Evolutionary conservation across 2,797 vertebrate genomes (phyloP).

Genomic region (Pelobates cultripes): DNA sequence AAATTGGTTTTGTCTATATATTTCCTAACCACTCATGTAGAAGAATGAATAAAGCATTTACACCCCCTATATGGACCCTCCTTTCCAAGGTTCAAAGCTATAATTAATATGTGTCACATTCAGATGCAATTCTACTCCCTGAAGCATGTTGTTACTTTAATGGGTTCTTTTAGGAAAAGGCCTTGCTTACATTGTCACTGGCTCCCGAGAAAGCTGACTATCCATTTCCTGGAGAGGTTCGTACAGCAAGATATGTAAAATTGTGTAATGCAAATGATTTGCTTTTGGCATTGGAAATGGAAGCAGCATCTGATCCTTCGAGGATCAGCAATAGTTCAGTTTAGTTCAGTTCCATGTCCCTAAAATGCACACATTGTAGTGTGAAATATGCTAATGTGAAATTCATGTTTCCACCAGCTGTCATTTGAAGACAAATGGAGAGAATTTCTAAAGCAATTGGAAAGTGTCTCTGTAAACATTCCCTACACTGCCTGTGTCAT

Average conservation of each 20-base stretch:
- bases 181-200: conserved; percentile 9
- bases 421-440: neutral
- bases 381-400: neutral
- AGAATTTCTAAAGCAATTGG: neutral
- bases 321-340: neutral
- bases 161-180: neutral
- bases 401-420: conserved; percentile 9
- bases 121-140: neutral
- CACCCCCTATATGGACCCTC: too few species aligned
- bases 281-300: neutral
- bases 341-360: neutral
- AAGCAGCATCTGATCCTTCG: neutral
- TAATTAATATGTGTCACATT: too few species aligned
- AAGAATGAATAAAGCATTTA: too few species aligned
- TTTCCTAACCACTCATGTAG: too few species aligned
- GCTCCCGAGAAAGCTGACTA: neutral
- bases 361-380: neutral
- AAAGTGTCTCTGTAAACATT: neutral
- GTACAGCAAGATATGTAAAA: neutral
- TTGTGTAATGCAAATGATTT: neutral
- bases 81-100: too few species aligned
- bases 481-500: too few species aligned
- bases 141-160: conserved; percentile 17
- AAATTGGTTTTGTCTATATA: too few species aligned
- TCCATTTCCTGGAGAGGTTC: neutral